Conservation (phyloP, 2,797 vertebrate genomes). For the Numenius phaeopus region DNA sequence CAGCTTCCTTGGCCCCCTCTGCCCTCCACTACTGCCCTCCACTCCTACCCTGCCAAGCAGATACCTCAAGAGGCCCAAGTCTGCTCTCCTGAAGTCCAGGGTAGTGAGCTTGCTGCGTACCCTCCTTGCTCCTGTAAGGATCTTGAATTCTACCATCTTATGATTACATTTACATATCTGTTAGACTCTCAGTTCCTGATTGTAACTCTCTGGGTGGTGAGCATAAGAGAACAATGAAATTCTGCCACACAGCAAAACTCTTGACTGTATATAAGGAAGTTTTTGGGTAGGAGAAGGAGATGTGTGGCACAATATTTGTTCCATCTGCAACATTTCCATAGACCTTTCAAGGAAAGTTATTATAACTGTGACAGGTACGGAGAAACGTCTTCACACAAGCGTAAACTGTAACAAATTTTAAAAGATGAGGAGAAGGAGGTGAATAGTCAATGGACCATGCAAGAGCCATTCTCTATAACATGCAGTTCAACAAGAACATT, state of each 20-base stretch:
- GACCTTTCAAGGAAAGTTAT: neutral
- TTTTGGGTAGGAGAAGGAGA: neutral
- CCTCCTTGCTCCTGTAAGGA: too few relatives aligned
- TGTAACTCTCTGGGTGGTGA: neutral
- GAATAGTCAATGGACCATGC: conserved; percentile 63
- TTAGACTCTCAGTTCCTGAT: too few relatives aligned
- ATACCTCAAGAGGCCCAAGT: too few relatives aligned
- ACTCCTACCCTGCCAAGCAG: too few relatives aligned
- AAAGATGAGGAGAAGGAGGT: conserved; percentile 41
- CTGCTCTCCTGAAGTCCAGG: too few relatives aligned
- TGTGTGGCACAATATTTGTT: neutral
- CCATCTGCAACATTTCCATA: neutral
- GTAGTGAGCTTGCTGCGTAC: too few relatives aligned
- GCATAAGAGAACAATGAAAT: neutral
- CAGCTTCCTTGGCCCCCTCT: too few relatives aligned
- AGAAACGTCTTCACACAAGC: conserved; percentile 25
- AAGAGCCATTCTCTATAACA: conserved; percentile 46
- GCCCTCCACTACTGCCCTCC: too few relatives aligned
- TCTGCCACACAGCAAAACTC: neutral
- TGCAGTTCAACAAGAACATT: conserved; percentile 69
- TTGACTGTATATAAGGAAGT: neutral
- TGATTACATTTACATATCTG: too few relatives aligned
- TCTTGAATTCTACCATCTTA: too few relatives aligned
- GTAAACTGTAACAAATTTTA: conserved; percentile 69
- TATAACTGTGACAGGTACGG: neutral